phyloP scores from a whole-genome alignment of 2,797 vertebrate species.

The Leptatherina wallacei region DNA sequence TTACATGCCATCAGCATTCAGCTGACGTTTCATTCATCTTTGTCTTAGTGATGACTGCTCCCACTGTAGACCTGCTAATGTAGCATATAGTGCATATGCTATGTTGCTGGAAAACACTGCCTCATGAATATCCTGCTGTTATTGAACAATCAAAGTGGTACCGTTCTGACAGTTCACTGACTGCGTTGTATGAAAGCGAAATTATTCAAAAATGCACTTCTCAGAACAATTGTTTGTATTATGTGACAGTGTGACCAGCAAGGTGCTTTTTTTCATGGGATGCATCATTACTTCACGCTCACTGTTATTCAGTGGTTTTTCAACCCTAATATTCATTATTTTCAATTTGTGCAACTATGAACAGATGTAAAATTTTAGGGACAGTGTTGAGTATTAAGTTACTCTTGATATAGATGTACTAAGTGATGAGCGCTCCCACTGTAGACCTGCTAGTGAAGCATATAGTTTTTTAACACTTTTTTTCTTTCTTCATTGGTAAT shows the following conservation, averaged over 20 bases:
- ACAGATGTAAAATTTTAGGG: neutral
- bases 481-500: no score
- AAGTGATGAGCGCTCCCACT: no score
- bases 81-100: slow-evolving; percentile 52
- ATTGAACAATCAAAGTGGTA: slow-evolving; percentile 64
- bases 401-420: no score
- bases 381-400: neutral
- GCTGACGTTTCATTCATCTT: slow-evolving; percentile 46
- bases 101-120: slow-evolving; percentile 82
- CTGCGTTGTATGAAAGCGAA: slow-evolving; percentile 26
- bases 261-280: neutral
- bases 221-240: neutral
- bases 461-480: no score
- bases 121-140: slow-evolving; percentile 67
- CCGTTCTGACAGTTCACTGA: slow-evolving; percentile 50
- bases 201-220: slow-evolving; percentile 8
- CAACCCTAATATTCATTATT: neutral
- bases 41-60: slow-evolving; percentile 57
- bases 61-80: slow-evolving; percentile 29
- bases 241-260: neutral
- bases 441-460: no score
- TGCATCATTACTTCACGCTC: neutral
- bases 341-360: neutral
- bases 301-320: neutral
- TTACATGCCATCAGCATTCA: slow-evolving; percentile 17